Evolutionary conservation across 2,888 invertebrate genomes (phyloP).

Genomic region (Cantharis rustica): DNA sequence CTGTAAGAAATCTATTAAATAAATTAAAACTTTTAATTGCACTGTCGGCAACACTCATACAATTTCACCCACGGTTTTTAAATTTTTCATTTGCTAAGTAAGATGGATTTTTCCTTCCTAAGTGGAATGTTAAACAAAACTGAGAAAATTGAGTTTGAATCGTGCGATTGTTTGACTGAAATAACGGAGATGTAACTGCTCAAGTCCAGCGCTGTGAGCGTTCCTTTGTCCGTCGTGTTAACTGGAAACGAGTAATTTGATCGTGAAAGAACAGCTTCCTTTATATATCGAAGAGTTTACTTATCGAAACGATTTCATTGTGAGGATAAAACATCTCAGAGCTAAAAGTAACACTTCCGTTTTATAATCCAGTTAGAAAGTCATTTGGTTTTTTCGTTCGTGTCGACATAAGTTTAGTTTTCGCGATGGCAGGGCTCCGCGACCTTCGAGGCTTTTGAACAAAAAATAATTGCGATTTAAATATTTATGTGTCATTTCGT

Average conservation of each 20-base stretch:
- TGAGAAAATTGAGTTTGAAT: background rate
- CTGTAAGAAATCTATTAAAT: background rate
- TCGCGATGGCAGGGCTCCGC: background rate
- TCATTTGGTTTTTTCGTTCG: background rate
- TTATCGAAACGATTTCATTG: background rate
- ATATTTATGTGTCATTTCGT: background rate
- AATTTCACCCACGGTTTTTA: background rate
- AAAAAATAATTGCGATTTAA: background rate
- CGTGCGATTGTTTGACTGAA: background rate
- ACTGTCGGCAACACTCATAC: background rate
- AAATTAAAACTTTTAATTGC: background rate
- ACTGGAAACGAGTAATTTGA: background rate
- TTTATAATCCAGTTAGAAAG: background rate
- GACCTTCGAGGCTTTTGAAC: background rate
- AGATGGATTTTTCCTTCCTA: background rate
- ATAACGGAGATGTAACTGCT: background rate
- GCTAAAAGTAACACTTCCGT: background rate
- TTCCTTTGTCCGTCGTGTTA: background rate
- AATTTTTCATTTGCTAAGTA: background rate
- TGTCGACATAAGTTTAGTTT: background rate
- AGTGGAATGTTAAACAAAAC: background rate
- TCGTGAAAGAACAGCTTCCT: background rate
- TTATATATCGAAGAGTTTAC: background rate
- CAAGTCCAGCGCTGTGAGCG: background rate
- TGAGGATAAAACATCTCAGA: background rate